These are phyloP conservation scores for Orchesellides sinensis DNA, from an alignment of 2,888 invertebrate genomes.

Conservation along the genomic window DNA sequence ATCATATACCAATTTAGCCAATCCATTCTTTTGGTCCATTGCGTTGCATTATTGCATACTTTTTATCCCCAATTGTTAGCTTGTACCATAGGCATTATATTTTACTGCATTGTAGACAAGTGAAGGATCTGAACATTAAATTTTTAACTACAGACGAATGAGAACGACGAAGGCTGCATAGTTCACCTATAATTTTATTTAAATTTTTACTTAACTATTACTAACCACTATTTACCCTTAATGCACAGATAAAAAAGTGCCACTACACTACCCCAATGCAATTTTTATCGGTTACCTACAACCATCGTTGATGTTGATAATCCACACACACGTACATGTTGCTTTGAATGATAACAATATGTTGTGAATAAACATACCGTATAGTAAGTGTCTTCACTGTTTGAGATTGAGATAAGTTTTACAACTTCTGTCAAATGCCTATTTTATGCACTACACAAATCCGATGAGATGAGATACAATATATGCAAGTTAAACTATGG, in stretches of 20 bases:
- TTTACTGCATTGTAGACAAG: neutral
- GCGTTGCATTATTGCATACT: slow-evolving; percentile 4
- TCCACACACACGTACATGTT: no score
- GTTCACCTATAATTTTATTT: slow-evolving; percentile 23
- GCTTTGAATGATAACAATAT: no score
- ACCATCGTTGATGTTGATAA: neutral
- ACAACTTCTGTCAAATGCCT: no score
- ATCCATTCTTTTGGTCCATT: no score
- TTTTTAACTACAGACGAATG: slow-evolving; percentile 29
- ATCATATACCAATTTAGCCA: no score
- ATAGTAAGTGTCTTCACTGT: no score
- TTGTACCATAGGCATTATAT: neutral
- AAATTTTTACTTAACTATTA: slow-evolving; percentile 2
- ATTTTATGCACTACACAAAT: no score
- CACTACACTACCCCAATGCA: neutral
- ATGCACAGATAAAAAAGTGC: no score
- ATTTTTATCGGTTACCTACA: neutral
- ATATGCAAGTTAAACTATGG: no score
- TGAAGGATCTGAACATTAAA: slow-evolving; percentile 19
- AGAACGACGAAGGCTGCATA: slow-evolving; percentile 36
- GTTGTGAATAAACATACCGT: no score
- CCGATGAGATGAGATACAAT: no score
- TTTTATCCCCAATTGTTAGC: slow-evolving; percentile 9
- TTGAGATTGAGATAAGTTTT: no score
- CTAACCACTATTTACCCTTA: neutral